phyloP scores from a whole-genome alignment of 2,797 vertebrate species.

The Lepilemur ruficaudatus region DNA sequence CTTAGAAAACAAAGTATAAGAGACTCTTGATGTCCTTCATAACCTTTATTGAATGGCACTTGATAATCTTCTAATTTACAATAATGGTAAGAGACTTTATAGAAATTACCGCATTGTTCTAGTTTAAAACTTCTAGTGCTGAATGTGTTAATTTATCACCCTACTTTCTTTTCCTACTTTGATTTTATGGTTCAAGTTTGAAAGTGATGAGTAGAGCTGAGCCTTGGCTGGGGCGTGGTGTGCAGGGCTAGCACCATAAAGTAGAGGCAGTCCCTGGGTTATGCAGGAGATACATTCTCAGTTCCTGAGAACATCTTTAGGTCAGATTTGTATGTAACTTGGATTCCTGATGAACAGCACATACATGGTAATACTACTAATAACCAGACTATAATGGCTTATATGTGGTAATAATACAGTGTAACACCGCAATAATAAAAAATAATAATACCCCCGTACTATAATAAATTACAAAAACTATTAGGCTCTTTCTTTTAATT shows the following conservation, averaged over 20 bases:
- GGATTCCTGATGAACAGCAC: neutral
- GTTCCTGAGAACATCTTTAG: neutral
- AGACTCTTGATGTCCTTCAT: neutral
- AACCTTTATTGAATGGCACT: slow-evolving; percentile 19
- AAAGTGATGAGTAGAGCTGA: neutral
- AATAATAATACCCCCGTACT: neutral
- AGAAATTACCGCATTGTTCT: neutral
- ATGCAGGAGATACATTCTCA: neutral
- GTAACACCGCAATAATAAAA: neutral
- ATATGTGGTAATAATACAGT: neutral
- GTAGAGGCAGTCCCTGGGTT: neutral
- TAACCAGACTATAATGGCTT: neutral
- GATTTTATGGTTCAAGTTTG: neutral
- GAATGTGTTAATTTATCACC: neutral
- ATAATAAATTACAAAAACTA: neutral
- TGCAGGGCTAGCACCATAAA: neutral
- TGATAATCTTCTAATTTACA: neutral
- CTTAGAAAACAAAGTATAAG: neutral
- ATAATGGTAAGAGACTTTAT: neutral
- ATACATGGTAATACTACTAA: neutral
- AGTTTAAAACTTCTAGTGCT: neutral
- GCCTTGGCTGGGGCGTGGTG: accelerated
- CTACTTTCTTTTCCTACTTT: neutral
- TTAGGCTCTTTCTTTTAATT: neutral
- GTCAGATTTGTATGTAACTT: neutral